Evolutionary conservation across 2,797 vertebrate species (phyloP), one percentile per base, ranked within the genome.

Genomic region (Rhynchonycteris naso): DNA sequence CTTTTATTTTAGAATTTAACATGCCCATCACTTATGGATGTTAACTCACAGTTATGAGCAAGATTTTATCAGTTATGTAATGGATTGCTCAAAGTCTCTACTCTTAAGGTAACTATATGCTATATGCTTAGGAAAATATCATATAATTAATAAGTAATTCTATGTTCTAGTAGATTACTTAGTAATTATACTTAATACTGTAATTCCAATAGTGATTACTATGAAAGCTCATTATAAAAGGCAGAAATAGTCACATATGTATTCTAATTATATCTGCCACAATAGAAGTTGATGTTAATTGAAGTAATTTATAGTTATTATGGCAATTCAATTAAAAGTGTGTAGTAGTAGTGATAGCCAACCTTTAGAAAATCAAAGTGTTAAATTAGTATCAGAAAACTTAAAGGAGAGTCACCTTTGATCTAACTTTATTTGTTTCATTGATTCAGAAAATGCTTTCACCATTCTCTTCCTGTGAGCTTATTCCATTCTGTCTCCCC

Each of bases 81-180:
- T 90, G 35, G 59, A 82, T 93, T 89, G 71, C 33, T 90, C 87
- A 97, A 97, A 96, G 90, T 85, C 79, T 97, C 95, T 88, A 96
- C 58, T 95, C 80, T 66, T 56, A 86, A 90, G 94, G 79, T 93
- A 95, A 94, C 94, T 93, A 79, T 56, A 95, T 92, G 68, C 65
- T 96, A 69, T 91, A 94, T 92, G 82, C 95, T 97, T 96, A 95
- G 94, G 93, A 96, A 97, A 97, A 97, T 97, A 97, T 96, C 80
- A 81, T 80, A 95, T 92, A 97, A 97, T 97, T 97, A 97, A 96
- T 96, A 97, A 96, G 94, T 97, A 96, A 97, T 97, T 97, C 93
- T 93, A 50, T 61, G 86, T 96, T 97, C 92, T 95, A 95, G 95
- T 78, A 95, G 92, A 97, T 96, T 95, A 97, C 88, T 94, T 96